Percentiles rank a stretch among this genome's conserved stretches.
Conservation (phyloP, 2,797 vertebrate species). For the Tapera naevia region DNA sequence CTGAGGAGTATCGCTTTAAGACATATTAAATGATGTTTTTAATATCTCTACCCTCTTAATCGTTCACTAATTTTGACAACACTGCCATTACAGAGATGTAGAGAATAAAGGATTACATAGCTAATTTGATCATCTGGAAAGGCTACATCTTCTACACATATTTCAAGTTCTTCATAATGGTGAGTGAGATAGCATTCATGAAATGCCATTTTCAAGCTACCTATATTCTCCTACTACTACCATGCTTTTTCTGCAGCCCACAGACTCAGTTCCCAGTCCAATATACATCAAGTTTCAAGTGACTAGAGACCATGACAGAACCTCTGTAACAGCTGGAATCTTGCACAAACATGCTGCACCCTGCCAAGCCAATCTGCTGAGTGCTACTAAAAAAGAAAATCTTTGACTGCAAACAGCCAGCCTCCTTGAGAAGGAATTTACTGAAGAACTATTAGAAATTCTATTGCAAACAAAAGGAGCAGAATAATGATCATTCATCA, state of each 20-base stretch:
- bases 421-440: conserved; percentile 69
- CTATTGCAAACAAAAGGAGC: not conserved
- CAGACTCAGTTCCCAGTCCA: conserved; percentile 46
- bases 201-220: not conserved
- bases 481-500: not conserved
- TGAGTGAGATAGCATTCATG: not conserved
- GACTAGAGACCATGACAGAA: conserved; percentile 29
- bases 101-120: not conserved
- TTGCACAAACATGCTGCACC: conserved; percentile 52
- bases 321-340: conserved; percentile 77
- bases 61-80: not conserved
- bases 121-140: not conserved
- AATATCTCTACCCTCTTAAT: not conserved
- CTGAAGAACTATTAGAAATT: conserved; percentile 30
- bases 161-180: not conserved
- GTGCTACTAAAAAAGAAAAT: conserved; percentile 79
- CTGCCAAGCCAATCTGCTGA: conserved; percentile 70
- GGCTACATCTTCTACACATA: not conserved
- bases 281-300: conserved; percentile 66
- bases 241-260: not conserved
- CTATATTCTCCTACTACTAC: not conserved
- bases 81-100: not conserved
- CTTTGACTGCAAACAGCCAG: conserved; percentile 80
- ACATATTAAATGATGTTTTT: not conserved
- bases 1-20: not conserved